Base-by-base conservation (phyloP, 2,797 vertebrate genomes). In the Centroberyx gerrardi region DNA sequence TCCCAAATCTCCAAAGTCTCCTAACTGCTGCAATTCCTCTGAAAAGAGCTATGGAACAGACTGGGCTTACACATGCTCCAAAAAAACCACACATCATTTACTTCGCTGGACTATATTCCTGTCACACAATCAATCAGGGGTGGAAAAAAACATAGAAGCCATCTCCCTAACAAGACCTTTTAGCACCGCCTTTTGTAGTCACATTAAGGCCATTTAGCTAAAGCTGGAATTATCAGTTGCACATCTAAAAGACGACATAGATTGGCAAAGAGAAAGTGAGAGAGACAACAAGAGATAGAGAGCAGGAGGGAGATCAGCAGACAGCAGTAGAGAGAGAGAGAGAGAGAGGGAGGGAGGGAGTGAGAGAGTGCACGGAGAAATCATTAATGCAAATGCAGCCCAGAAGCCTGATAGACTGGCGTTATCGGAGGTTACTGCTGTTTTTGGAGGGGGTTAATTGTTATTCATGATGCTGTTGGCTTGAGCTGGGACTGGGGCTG, bases 361-460 rank as follows among this genome's bases (percentile, higher is more conserved):
- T 28, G n/a, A 28, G 12, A 53, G 44, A 40, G 28, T 15, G 28
- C 36, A 33, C 15, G 77, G 59, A 90, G 82, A 88, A 89, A 94
- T 93, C 87, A 92, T 93, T 94, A 91, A 94, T 93, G 91, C 81
- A 94, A 92, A 94, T 89, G 69, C 48, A 65, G 46, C 82, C 66
- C 85, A 76, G 80, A 76, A 81, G 74, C 81, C 80, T 80, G 75
- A 82, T 70, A 85, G 83, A 89, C 78, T 53, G 72, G 58, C 67
- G 85, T 83, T 89, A 89, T 88, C 38, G 31, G 88, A 83, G 91
- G 86, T 88, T 89, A 82, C 88, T 80, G 83, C 82, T 88, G 86
- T 86, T 92, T 93, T 86, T 73, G 83, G 82, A 78, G 67, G 80
- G 73, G 88, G 87, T 89, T 90, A 91, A 91, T 93, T 92, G 79